Evolutionary conservation across 2,797 vertebrate species (phyloP), one percentile per base, ranked within the genome.

Genomic region (Myripristis jacobus): DNA sequence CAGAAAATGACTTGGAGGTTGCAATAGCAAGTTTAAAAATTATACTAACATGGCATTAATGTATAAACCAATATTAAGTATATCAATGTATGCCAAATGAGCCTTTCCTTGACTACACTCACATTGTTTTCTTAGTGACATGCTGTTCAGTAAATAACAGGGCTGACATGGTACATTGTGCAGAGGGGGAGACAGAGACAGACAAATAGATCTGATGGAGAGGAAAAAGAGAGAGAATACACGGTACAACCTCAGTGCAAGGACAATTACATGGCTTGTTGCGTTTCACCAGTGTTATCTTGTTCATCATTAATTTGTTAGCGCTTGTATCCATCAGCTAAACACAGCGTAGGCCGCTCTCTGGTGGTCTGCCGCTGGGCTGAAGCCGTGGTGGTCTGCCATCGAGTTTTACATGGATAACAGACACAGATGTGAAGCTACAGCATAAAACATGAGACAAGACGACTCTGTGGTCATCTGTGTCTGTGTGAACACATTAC

Each of bases 291-390:
- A 31, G 43, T 31, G 52, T 51, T 68, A 24, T 46, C 43, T 46
- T n/a, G 43, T 74, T 50, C 51, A 66, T 69, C 54, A 52, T 82
- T 66, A 38, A 57, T 82, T 52, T 44, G 43, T 60, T 58, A 34
- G 53, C 50, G 44, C 52, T 61, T 47, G 57, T 25, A n/a, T 70
- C 53, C 52, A 55, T 77, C 73, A 64, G 22, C 38, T 25, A 21
- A 34, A 27, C 19, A 22, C 50, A 6, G 56, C 67, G 55, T 27
- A 12, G 53, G 54, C 50, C 44, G 36, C 50, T 15, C 22, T 24
- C 48, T 18, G 16, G 43, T n/a, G 18, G 43, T n/a, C 18, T n/a
- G 43, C 18, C 16, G 11, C 2, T 13, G 36, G 36, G 11, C 36
- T n/a, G 43, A 9, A 46, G 43, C n/a, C 43, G n/a, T n/a, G 3